Conservation (phyloP, 2,888 invertebrate species). For the Melitaea athalia region DNA sequence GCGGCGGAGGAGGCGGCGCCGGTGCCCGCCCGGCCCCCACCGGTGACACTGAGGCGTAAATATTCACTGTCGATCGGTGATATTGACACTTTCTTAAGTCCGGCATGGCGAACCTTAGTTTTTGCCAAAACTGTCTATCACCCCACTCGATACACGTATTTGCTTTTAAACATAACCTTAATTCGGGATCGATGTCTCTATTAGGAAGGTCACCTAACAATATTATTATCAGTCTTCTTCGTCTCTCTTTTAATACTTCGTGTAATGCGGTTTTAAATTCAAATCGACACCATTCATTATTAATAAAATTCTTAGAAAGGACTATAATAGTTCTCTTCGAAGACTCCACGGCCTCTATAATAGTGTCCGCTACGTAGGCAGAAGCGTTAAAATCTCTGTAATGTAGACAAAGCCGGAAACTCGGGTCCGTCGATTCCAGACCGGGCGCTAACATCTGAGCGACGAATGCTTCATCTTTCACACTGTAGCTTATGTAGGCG, state of each 20-base stretch:
- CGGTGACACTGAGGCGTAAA: slow-evolving; percentile 86
- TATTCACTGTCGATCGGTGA: slow-evolving; percentile 86
- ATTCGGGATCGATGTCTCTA: slow-evolving; percentile 94
- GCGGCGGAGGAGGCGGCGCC: slow-evolving; percentile 84
- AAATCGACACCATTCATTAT: slow-evolving; percentile 97
- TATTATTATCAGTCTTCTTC: slow-evolving; percentile 93
- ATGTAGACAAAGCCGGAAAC: slow-evolving; percentile 94
- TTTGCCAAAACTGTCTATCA: slow-evolving; percentile 98
- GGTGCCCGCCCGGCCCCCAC: slow-evolving; percentile 81
- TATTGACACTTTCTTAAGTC: slow-evolving; percentile 86
- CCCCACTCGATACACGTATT: slow-evolving; percentile 96
- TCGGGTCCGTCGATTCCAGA: slow-evolving; percentile 90
- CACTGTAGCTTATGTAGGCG: slow-evolving; percentile 97
- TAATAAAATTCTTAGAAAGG: slow-evolving; percentile 95
- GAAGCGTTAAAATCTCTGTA: slow-evolving; percentile 95
- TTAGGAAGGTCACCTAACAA: slow-evolving; percentile 94
- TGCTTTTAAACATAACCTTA: slow-evolving; percentile 93
- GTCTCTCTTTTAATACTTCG: slow-evolving; percentile 93
- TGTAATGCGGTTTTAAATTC: slow-evolving; percentile 97
- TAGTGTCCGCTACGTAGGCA: slow-evolving; percentile 94
- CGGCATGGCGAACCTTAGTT: slow-evolving; percentile 95
- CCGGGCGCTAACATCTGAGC: slow-evolving; percentile 93
- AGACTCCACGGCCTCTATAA: slow-evolving; percentile 95
- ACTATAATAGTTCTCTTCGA: slow-evolving; percentile 95
- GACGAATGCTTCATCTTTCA: slow-evolving; percentile 95